Evolutionary conservation across 2,888 invertebrate species (phyloP), one percentile per base, ranked within the genome.

Genomic region (Thereva unica): DNA sequence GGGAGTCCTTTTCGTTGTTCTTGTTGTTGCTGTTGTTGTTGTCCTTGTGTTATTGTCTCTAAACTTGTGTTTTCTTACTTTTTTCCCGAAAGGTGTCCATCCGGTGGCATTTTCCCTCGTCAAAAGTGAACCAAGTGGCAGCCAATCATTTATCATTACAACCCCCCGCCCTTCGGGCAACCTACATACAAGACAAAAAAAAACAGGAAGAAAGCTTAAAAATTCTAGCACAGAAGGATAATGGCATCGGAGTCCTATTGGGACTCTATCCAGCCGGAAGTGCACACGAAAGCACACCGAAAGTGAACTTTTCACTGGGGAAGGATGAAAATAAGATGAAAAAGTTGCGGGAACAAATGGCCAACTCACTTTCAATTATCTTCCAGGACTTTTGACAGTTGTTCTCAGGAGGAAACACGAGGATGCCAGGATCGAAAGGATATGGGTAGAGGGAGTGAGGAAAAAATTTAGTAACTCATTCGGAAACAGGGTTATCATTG

Each of bases 81-180:
- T 5, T 42, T 35, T 10, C 42, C 12, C 44, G 37, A 47, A 47
- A 53, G 37, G 10, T 47, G 44, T 44, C 44, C 52, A 52, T 49
- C 50, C 45, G 35, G 34, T 34, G 42, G 56, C 40, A 53, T 66
- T 57, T 66, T 57, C 10, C 50, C 45, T 44, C 53, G 44, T 66
- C 53, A 45, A 23, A 40, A 38, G n/a, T 9, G 34, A 41, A 50
- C 50, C 52, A 59, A 66, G 45, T 66, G 66, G 53, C 66, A 66
- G 66, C 56, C 53, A 66, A 66, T 66, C 66, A 66, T 66, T 66
- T 59, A 66, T 66, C 66, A 66, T 66, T 66, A 66, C 44, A n/a
- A n/a, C n/a, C n/a, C n/a, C 5, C n/a, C 35, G 5, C 12, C 1
- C 34, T 23, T 12, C n/a, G 12, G 5, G 9, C 8, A 40, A 23